Percentiles rank a stretch among this genome's conserved stretches.
These are phyloP conservation scores for Arizona elegans DNA, from an alignment of 2,113 vertebrate genomes.

Conservation along the genomic window DNA sequence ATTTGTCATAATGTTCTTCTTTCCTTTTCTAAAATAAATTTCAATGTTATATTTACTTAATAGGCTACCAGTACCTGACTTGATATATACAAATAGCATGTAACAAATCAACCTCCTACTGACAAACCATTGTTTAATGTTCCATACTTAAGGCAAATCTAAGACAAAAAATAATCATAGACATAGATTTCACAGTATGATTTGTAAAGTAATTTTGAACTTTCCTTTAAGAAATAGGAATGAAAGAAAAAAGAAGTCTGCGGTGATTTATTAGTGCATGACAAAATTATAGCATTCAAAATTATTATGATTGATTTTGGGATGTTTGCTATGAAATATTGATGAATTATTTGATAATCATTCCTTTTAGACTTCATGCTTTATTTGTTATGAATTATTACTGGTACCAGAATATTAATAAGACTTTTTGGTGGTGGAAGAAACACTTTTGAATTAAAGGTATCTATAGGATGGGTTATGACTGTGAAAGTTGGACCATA, in stretches of 20 bases:
- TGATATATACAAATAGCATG: constrained; percentile 30
- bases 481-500: not conserved
- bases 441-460: not conserved
- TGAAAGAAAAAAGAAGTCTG: constrained; percentile 1
- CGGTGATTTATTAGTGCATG: constrained; percentile 22
- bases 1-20: not conserved
- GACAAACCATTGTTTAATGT: constrained; percentile 9
- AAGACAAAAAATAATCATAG: constrained; percentile 10
- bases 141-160: constrained; percentile 7
- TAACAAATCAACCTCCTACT: not conserved
- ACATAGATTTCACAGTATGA: not conserved
- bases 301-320: constrained; percentile 36
- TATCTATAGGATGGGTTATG: not conserved
- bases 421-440: not conserved
- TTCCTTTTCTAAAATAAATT: constrained; percentile 39
- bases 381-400: not conserved
- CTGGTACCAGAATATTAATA: not conserved
- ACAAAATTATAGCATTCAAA: constrained; percentile 42
- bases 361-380: constrained; percentile 11
- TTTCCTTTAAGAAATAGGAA: not conserved
- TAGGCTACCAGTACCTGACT: constrained; percentile 14
- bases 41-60: constrained; percentile 19
- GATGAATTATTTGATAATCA: constrained; percentile 23
- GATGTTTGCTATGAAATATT: constrained; percentile 39
- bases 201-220: not conserved